Evolutionary conservation across 2,888 invertebrate species (phyloP), one percentile per base, ranked within the genome.

Genomic region (Hirtodrosophila histrioides): DNA sequence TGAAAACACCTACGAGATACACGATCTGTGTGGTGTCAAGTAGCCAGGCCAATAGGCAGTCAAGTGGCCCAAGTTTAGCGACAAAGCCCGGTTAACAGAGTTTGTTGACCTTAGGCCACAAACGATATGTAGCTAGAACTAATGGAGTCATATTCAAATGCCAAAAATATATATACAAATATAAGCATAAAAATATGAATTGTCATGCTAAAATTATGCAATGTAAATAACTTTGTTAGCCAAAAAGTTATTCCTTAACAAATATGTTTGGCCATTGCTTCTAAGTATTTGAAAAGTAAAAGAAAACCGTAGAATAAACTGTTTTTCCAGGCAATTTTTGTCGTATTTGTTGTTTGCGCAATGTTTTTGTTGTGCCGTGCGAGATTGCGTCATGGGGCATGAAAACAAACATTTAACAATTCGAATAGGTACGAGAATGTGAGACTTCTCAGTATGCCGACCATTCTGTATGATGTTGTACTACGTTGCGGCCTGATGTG

Each of bases 1-100:
- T 76, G 73, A 78, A 85, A 81, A 87, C 82, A 82, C 88, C 82
- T 82, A 82, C 82, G 70, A 81, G 68, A 63, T 60, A 62, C 74
- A 74, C 72, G 77, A 76, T 76, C 51, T 56, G 44, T 56, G 57
- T 39, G 75, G 60, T 58, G 74, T 69, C 75, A 73, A 74, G 78
- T 78, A 65, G 75, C 74, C 68, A n/a, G 75, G 54, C 73, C 70
- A 65, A 74, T 51, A 48, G 64, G 17, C 58, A 46, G 63, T 6
- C 69, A 43, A 40, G 10, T 49, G 55, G 51, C 37, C 67, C 29
- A 72, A 73, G 74, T 56, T 43, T 43, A 33, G 66, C 50, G 51
- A 71, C 67, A 56, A 39, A 37, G 41, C n/a, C 31, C 31, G 10
- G 35, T 41, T 12, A 48, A 11, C 4, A 10, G 40, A 54, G 87